phyloP scores from a whole-genome alignment of 2,888 invertebrate species.

The Agrilus mali region DNA sequence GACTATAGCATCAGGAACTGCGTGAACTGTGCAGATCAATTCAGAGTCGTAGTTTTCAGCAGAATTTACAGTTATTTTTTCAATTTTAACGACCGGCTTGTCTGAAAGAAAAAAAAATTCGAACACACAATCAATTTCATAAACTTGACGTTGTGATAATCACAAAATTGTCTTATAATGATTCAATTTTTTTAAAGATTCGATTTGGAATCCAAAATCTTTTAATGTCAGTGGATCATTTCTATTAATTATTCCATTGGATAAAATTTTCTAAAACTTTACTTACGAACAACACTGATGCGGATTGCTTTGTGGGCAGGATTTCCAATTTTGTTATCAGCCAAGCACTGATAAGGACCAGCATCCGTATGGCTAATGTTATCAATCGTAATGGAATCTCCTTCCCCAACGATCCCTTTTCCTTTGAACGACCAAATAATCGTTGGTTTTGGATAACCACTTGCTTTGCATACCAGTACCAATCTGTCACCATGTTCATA shows the following conservation, averaged over 20 bases:
- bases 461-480: conserved; percentile 30
- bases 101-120: conserved; percentile 23
- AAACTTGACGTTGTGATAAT: background rate
- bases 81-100: conserved; percentile 32
- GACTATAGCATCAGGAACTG: conserved; percentile 30
- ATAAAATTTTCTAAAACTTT: no score
- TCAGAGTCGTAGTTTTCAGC: conserved; percentile 31
- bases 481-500: conserved; percentile 29
- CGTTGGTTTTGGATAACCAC: conserved; percentile 33
- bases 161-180: no score
- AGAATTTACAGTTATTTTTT: conserved; percentile 32
- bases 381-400: conserved; percentile 27
- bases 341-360: conserved; percentile 36
- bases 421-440: conserved; percentile 31
- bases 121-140: no score
- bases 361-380: conserved; percentile 26
- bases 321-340: conserved; percentile 30
- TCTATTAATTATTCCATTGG: no score
- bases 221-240: no score
- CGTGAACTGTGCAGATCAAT: conserved; percentile 33
- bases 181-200: no score
- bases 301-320: conserved; percentile 26
- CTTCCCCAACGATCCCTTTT: conserved; percentile 18
- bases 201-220: no score
- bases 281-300: conserved; percentile 30